phyloP scores from a whole-genome alignment of 2,888 invertebrate genomes.

The Spicauda simplicius region DNA sequence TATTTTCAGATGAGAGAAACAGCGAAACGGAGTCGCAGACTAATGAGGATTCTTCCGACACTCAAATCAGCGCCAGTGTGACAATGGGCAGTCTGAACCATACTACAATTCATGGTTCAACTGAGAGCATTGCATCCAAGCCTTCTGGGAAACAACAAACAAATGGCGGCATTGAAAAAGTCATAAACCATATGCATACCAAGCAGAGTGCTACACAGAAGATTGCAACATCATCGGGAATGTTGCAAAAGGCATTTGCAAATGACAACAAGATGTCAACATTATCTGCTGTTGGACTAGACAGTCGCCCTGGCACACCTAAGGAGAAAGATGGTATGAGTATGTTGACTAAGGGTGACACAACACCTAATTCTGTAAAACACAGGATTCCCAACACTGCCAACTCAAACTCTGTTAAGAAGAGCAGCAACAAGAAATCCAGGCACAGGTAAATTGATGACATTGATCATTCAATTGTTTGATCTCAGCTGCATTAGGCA shows the following conservation, averaged over 20 bases:
- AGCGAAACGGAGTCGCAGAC: conserved; percentile 96
- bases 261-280: conserved; percentile 69
- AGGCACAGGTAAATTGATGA: conserved; percentile 86
- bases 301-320: conserved; percentile 78
- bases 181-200: conserved; percentile 63
- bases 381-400: conserved; percentile 76
- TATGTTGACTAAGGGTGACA: conserved; percentile 66
- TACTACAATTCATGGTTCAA: conserved; percentile 80
- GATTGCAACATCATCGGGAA: conserved; percentile 68
- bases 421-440: conserved; percentile 92
- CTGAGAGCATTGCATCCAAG: conserved; percentile 78
- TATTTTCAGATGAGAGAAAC: conserved; percentile 89
- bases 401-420: conserved; percentile 86
- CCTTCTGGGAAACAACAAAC: conserved; percentile 81
- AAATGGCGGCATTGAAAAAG: conserved; percentile 71
- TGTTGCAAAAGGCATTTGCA: conserved; percentile 72
- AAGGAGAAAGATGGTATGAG: conserved; percentile 75
- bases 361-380: conserved; percentile 76
- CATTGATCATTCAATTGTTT: conserved; percentile 45
- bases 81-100: conserved; percentile 77
- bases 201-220: conserved; percentile 75
- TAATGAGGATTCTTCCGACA: conserved; percentile 89
- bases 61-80: conserved; percentile 83
- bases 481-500: conserved; percentile 31
- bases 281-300: conserved; percentile 68